phyloP scores from a whole-genome alignment of 2,888 invertebrate species.

The Drosophila ezoana region DNA sequence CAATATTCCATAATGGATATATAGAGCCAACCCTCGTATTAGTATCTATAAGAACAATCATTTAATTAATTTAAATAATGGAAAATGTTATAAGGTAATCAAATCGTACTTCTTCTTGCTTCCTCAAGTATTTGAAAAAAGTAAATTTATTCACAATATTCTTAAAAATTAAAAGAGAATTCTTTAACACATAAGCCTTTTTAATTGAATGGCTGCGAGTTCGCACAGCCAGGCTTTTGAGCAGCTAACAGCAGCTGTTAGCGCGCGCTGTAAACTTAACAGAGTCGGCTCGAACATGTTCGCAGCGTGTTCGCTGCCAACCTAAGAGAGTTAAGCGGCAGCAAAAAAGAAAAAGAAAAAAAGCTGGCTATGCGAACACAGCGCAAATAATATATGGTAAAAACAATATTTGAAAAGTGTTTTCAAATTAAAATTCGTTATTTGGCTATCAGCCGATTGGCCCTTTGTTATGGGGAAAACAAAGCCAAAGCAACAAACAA shows the following conservation, averaged over 20 bases:
- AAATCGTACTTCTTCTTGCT: too few species aligned
- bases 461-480: constrained; percentile 21
- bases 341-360: not conserved
- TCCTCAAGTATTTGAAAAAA: too few species aligned
- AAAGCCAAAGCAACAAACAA: constrained; percentile 28
- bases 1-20: too few species aligned
- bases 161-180: too few species aligned
- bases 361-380: too few species aligned
- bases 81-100: too few species aligned
- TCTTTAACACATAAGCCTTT: too few species aligned
- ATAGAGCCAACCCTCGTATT: too few species aligned
- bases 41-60: too few species aligned
- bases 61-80: too few species aligned
- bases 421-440: constrained; percentile 32
- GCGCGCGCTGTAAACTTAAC: constrained; percentile 44
- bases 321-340: constrained; percentile 9
- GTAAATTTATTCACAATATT: too few species aligned
- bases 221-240: not conserved
- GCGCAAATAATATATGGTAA: not conserved
- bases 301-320: constrained; percentile 22
- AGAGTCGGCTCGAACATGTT: constrained; percentile 39
- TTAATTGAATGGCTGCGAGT: too few species aligned
- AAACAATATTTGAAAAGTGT: constrained; percentile 21
- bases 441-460: constrained; percentile 15
- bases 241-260: constrained; percentile 6